These are phyloP conservation scores for Calameuta filiformis DNA, from an alignment of 2,888 invertebrate species.

Conservation along the genomic window DNA sequence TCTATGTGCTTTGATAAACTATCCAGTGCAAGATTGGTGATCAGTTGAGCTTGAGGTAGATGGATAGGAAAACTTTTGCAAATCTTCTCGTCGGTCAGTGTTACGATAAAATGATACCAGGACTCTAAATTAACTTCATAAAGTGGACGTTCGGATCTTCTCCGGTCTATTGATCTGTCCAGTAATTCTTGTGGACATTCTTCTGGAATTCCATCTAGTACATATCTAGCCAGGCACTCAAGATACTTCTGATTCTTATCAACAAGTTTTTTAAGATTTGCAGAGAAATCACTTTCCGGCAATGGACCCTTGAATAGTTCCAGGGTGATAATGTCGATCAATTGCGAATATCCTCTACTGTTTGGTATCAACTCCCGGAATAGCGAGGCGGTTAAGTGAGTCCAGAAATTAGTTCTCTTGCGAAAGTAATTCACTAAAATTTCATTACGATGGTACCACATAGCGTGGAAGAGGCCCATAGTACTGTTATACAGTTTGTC, in stretches of 20 bases:
- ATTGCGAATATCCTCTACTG: constrained; percentile 58
- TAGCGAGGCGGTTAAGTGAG: constrained; percentile 58
- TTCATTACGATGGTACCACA: constrained; percentile 64
- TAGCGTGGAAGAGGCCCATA: constrained; percentile 61
- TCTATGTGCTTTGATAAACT: constrained; percentile 50
- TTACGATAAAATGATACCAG: constrained; percentile 61
- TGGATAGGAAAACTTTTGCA: constrained; percentile 43
- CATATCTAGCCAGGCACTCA: constrained; percentile 50
- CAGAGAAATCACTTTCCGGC: constrained; percentile 54
- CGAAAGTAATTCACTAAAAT: constrained; percentile 63
- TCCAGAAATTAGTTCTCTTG: constrained; percentile 61
- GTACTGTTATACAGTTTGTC: constrained; percentile 61
- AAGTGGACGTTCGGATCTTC: constrained; percentile 32
- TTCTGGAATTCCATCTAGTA: constrained; percentile 39
- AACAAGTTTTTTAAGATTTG: constrained; percentile 56
- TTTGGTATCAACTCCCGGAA: constrained; percentile 52
- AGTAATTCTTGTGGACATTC: constrained; percentile 7
- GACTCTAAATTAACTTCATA: constrained; percentile 61
- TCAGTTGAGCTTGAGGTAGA: constrained; percentile 45
- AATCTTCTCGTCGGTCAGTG: constrained; percentile 57
- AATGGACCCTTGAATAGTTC: constrained; percentile 59
- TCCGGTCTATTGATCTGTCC: constrained; percentile 8
- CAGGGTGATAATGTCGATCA: constrained; percentile 61
- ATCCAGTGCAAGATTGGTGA: constrained; percentile 51
- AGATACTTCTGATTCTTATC: constrained; percentile 50